Evolutionary conservation across 2,797 vertebrate genomes (phyloP).

Genomic region (Melanotaenia nigrans): DNA sequence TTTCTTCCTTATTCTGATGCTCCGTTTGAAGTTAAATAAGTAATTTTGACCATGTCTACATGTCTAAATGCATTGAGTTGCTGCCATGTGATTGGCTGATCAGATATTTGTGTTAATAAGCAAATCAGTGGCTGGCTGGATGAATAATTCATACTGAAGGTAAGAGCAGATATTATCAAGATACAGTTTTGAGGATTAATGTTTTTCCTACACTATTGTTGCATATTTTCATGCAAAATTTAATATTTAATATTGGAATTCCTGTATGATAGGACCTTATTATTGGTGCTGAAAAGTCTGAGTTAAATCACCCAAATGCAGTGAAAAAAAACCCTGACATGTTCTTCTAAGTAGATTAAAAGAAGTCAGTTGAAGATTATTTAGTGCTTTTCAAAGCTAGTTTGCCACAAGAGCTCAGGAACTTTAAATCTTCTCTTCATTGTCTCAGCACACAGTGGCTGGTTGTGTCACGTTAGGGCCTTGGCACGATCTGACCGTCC

Average conservation of each 20-base stretch:
- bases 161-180: background rate
- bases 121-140: background rate
- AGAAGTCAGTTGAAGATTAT: conserved; percentile 49
- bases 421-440: conserved; percentile 50
- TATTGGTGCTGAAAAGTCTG: background rate
- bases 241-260: background rate
- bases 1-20: no score
- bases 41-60: no score
- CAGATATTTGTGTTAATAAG: no score
- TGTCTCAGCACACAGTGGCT: conserved; percentile 56
- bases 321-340: background rate
- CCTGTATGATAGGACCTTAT: no score
- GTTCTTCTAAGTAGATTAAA: conserved; percentile 23
- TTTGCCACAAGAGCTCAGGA: conserved; percentile 26
- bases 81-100: no score
- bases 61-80: no score
- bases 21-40: no score
- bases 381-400: conserved; percentile 24
- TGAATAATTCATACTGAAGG: background rate
- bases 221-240: conserved; percentile 1
- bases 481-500: conserved; percentile 41
- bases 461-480: conserved; percentile 47
- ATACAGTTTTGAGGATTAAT: background rate
- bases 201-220: background rate
- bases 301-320: background rate